Evolutionary conservation across 2,797 vertebrate species (phyloP).

Genomic region (Gymnothorax reevesii): DNA sequence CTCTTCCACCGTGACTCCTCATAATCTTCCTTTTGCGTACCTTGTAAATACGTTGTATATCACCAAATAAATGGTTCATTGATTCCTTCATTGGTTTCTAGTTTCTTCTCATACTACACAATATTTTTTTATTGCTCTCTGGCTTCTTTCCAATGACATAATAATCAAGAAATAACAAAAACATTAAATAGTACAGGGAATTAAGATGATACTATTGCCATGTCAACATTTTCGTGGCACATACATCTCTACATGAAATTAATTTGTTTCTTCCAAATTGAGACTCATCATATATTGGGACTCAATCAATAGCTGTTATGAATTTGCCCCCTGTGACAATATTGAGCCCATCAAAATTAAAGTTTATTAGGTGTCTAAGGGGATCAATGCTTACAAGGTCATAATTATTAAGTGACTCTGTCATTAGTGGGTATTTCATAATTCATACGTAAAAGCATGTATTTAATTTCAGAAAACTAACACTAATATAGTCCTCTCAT

Average conservation of each 20-base stretch:
- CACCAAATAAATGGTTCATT: neutral
- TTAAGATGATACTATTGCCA: conserved; percentile 31
- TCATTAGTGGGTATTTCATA: conserved; percentile 73
- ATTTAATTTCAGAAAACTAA: conserved; percentile 15
- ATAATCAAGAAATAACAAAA: neutral
- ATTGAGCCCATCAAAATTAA: conserved; percentile 62
- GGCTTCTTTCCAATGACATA: neutral
- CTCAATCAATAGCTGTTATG: conserved; percentile 48
- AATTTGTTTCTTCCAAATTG: conserved; percentile 57
- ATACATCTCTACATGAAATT: conserved; percentile 51
- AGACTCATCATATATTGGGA: conserved; percentile 52
- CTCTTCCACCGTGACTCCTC: neutral
- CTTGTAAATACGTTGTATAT: neutral
- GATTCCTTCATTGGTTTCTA: neutral
- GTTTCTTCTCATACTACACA: neutral
- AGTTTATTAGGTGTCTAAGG: conserved; percentile 64
- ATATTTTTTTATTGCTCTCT: neutral
- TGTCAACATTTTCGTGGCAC: conserved; percentile 45
- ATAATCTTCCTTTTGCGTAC: neutral
- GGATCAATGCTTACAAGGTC: conserved; percentile 76
- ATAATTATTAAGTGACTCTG: conserved; percentile 66
- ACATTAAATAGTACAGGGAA: conserved; percentile 4
- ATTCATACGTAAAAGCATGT: conserved; percentile 66
- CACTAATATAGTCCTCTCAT: neutral
- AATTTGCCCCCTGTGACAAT: conserved; percentile 52